Evolutionary conservation across 2,113 vertebrate genomes (phyloP), one percentile per base, ranked within the genome.

Genomic region (Salminus brasiliensis): DNA sequence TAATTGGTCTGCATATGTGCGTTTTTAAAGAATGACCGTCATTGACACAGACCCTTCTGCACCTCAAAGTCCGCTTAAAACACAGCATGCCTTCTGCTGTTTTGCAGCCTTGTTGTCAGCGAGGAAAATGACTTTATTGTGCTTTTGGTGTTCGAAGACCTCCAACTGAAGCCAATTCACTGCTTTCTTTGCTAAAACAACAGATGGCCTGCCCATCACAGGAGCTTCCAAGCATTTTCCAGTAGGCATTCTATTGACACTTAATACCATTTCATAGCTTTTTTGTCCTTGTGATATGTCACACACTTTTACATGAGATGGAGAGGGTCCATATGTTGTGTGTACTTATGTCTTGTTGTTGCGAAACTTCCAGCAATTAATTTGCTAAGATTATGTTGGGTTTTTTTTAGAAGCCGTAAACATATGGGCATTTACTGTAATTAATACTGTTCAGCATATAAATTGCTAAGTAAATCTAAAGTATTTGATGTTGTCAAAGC

Each of bases 131-230:
- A 25, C 53, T 65, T 68, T 34, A 29, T 63, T 66, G 69, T 34
- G 27, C n/a, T 59, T 12, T 78, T 27, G 41, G 52, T 41, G 53
- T 70, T 72, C 47, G 52, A 74, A 18, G 62, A 65, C 80, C 32
- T 71, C 72, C 62, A 78, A 62, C 41, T 70, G 16, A 41, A 67
- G 63, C 55, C 59, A 71, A 74, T 83, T 77, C 30, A 70, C 10
- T 13, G 29, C 30, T 41, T 43, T 36, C 68, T 66, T 81, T 77
- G 41, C 59, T 66, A 18, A 73, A 32, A 39, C 23, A 83, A 85
- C 84, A 85, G 84, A 85, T 85, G 74, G 77, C 34, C 30, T 57
- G 30, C 45, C 75, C 67, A 49, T 81, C 66, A 67, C 72, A 36
- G 23, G 65, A 71, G 72, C 72, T 53, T 63, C 69, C 69, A 66